Evolutionary conservation across 2,888 invertebrate species (phyloP).

Genomic region (Bembecia ichneumoniformis): DNA sequence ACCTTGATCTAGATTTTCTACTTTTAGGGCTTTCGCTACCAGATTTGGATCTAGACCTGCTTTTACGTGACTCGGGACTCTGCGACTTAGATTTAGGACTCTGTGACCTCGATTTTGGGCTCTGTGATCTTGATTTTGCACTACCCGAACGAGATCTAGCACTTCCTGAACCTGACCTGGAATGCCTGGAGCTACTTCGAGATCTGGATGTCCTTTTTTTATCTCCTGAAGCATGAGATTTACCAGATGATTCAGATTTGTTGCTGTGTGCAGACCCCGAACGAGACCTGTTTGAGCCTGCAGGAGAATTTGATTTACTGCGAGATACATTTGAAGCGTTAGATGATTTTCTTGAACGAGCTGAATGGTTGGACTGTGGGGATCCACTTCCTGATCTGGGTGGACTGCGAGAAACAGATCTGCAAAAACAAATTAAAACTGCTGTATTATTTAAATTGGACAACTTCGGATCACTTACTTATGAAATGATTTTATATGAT

Average conservation of each 20-base stretch:
- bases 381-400: constrained; percentile 57
- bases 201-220: constrained; percentile 18
- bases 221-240: constrained; percentile 48
- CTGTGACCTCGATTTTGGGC: constrained; percentile 35
- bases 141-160: constrained; percentile 28
- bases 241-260: constrained; percentile 58
- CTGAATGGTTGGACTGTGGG: constrained; percentile 50
- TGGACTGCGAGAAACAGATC: constrained; percentile 54
- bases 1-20: constrained; percentile 33
- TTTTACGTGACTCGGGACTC: constrained; percentile 38
- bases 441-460: background rate
- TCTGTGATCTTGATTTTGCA: constrained; percentile 38
- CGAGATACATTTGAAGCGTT: constrained; percentile 46
- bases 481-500: too few species aligned
- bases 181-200: constrained; percentile 16
- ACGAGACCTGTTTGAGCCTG: constrained; percentile 40
- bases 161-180: constrained; percentile 20
- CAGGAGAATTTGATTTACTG: constrained; percentile 62
- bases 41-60: constrained; percentile 22
- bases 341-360: constrained; percentile 45
- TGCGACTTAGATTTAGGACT: constrained; percentile 38
- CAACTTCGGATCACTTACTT: too few species aligned
- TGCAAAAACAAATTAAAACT: constrained; percentile 19
- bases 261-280: constrained; percentile 57
- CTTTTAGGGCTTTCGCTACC: constrained; percentile 36